Conservation (phyloP, 2,113 vertebrate genomes). For the Larimichthys polyactis region DNA sequence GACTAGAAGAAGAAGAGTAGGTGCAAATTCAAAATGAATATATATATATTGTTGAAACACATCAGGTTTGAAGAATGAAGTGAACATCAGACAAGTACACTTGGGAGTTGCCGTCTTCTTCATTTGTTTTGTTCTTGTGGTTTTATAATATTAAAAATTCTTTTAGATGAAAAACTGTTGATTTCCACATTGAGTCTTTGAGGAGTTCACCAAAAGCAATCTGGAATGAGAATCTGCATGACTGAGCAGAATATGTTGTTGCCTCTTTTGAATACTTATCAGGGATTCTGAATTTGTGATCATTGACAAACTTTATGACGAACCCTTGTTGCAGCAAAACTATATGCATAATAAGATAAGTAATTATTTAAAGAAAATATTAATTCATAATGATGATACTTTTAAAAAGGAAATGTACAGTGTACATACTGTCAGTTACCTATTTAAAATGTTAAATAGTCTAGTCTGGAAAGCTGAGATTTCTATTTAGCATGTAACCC, state of each 20-base stretch:
- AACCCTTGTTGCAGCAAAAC: neutral
- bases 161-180: conserved; percentile 1
- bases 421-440: neutral
- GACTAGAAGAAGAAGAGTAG: neutral
- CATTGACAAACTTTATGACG: too few species aligned
- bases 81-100: neutral
- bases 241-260: neutral
- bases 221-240: neutral
- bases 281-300: too few species aligned
- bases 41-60: neutral
- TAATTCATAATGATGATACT: neutral
- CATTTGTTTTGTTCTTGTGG: neutral
- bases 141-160: conserved; percentile 19
- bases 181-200: neutral
- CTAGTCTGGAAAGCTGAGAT: too few species aligned
- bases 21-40: conserved; percentile 20
- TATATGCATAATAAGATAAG: neutral
- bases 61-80: conserved; percentile 11
- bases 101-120: conserved; percentile 7
- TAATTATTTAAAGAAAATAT: neutral
- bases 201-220: neutral
- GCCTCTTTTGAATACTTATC: neutral
- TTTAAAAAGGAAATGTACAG: neutral
- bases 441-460: neutral
- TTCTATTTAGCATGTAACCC: too few species aligned